Base-by-base conservation (phyloP, 2,113 vertebrate genomes). In the Toxostoma redivivum region DNA sequence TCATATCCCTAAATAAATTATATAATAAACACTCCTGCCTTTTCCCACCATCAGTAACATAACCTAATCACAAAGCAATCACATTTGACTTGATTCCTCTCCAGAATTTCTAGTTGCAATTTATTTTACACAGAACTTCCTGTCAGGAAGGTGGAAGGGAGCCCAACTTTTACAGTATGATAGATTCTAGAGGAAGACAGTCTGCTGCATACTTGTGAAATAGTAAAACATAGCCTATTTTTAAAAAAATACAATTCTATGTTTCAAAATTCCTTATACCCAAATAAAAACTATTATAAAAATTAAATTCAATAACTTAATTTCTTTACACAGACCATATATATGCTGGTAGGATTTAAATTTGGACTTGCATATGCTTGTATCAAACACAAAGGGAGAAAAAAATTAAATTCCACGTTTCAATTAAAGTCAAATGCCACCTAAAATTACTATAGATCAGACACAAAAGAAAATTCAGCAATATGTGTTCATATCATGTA, bases 41-140 rank as follows among this genome's bases (percentile, higher is more conserved):
- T 65, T 14, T 2, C 31, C 22, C 17, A 1, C 51, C 61, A 61
- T 61, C 45, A 77, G 53, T 71, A 92, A 78, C 54, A 56, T 9
- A 91, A 90, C 12, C 28, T 69, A 82, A 81, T n/a, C 73, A 65
- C 24, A 89, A 94, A 38, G 58, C 53, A 93, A 80, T 82, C 33
- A 38, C 21, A 33, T 64, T 60, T 74, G 40, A 69, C 73, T 89
- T 81, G 77, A 95, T 81, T 91, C 6, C 57, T 45, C 65, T 93
- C 71, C 61, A 88, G 64, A 91, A 88, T 45, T 88, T 50, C 71
- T 61, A 58, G 25, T 1, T 86, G 35, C 25, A 77, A 77, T 70
- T 88, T 47, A 60, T 84, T 94, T 94, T 77, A 91, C 28, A 90
- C 28, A 90, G 87, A 96, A 90, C 54, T 73, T 88, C 58, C 78